These are phyloP conservation scores for Takifugu ocellatus DNA, from an alignment of 2,797 vertebrate species.

Conservation along the genomic window DNA sequence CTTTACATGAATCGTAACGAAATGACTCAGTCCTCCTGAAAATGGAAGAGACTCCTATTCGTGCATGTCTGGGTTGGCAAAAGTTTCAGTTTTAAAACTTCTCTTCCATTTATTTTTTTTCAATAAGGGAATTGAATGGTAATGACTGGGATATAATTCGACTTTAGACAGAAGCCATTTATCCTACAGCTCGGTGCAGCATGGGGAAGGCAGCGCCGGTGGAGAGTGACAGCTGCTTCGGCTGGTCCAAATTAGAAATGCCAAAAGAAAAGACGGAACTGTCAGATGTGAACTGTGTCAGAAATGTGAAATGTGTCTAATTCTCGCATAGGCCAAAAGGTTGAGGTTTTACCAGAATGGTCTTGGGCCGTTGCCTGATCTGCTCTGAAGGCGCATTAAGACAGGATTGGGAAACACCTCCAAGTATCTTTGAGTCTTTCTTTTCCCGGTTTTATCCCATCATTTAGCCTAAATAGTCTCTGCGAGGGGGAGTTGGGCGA, in stretches of 20 bases:
- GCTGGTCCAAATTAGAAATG: conserved; percentile 77
- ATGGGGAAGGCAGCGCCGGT: conserved; percentile 49
- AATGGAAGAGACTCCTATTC: conserved; percentile 35
- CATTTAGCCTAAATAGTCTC: neutral
- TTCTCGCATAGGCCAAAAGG: conserved; percentile 49
- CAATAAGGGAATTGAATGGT: conserved; percentile 69
- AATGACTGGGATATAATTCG: conserved; percentile 73
- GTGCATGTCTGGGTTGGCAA: conserved; percentile 45
- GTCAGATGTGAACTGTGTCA: conserved; percentile 67
- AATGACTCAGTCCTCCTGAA: conserved; percentile 31
- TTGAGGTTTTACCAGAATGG: conserved; percentile 46
- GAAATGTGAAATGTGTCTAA: conserved; percentile 62
- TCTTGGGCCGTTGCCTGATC: conserved; percentile 21
- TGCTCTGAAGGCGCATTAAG: neutral
- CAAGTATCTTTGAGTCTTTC: no score
- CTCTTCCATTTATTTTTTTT: conserved; percentile 31
- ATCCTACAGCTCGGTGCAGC: conserved; percentile 61
- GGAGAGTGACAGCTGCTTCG: conserved; percentile 78
- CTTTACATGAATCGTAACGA: conserved; percentile 40
- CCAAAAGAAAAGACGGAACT: conserved; percentile 68
- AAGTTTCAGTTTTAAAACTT: conserved; percentile 45
- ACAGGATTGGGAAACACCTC: neutral
- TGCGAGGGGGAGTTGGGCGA: no score
- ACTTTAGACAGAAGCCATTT: conserved; percentile 79
- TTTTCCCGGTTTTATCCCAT: neutral